Evolutionary conservation across 2,888 invertebrate genomes (phyloP).

Genomic region (Allolobophora icterica): DNA sequence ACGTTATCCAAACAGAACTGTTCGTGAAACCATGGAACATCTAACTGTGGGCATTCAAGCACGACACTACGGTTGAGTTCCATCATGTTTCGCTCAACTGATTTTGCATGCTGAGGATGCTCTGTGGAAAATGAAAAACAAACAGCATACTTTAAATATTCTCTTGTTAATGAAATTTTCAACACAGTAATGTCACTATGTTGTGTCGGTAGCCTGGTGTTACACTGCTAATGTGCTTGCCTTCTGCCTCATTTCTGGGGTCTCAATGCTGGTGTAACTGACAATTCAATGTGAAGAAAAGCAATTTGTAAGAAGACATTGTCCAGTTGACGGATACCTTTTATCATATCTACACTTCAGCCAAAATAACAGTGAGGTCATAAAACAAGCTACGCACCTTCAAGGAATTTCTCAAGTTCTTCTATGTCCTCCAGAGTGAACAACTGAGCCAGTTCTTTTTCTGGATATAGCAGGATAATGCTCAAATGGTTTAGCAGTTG

Average conservation of each 20-base stretch:
- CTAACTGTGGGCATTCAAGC: constrained; percentile 72
- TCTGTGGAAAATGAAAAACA: neutral
- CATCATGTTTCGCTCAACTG: constrained; percentile 68
- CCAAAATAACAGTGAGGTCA: neutral
- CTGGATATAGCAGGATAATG: constrained; percentile 24
- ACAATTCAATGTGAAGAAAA: neutral
- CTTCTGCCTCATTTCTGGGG: neutral
- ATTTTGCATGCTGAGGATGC: neutral
- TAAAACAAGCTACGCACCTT: neutral
- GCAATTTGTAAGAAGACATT: neutral
- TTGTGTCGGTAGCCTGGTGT: no score
- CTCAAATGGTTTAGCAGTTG: constrained; percentile 11
- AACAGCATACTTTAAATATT: neutral
- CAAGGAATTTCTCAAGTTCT: constrained; percentile 30
- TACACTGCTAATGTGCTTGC: neutral
- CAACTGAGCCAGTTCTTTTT: constrained; percentile 20
- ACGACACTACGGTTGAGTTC: constrained; percentile 73
- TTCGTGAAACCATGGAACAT: constrained; percentile 75
- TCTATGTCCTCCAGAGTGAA: constrained; percentile 34
- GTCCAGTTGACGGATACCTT: neutral
- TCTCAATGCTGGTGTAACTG: no score
- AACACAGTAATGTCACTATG: neutral
- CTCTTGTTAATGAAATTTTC: neutral
- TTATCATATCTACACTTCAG: neutral
- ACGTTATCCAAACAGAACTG: constrained; percentile 68